A percentile compares a stretch with the other conserved stretches of the same genome.
These are phyloP conservation scores for Leuciscus waleckii DNA, from an alignment of 2,797 vertebrate species.

Conservation along the genomic window DNA sequence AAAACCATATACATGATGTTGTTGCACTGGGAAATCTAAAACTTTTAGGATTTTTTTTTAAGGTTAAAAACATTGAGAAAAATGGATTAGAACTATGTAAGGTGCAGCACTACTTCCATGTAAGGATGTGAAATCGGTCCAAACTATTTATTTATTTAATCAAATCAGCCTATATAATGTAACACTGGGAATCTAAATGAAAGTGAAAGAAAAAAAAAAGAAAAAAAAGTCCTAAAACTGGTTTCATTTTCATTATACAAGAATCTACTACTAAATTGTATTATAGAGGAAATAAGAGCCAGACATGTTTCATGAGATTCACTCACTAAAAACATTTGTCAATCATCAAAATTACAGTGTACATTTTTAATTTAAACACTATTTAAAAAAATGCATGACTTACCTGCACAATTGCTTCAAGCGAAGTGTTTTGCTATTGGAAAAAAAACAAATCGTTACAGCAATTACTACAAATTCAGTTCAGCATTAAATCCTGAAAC, in stretches of 20 bases:
- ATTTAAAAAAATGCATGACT: constrained; percentile 61
- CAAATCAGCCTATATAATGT: no score
- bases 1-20: no score
- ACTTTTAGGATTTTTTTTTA: no score
- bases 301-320: background rate
- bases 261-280: background rate
- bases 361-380: background rate
- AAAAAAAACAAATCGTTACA: constrained; percentile 39
- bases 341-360: background rate
- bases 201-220: no score
- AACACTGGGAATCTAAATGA: background rate
- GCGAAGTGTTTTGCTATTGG: constrained; percentile 95
- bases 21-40: no score
- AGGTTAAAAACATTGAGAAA: no score
- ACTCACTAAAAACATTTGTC: background rate
- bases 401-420: constrained; percentile 99
- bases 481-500: background rate
- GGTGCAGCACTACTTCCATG: no score
- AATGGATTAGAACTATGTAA: no score
- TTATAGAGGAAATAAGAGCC: no score
- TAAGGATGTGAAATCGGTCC: no score
- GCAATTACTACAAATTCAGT: background rate
- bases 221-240: background rate
- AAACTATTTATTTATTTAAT: no score
- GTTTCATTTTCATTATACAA: no score